Conservation (phyloP, 2,797 vertebrate species). For the Pangasius macronema region DNA sequence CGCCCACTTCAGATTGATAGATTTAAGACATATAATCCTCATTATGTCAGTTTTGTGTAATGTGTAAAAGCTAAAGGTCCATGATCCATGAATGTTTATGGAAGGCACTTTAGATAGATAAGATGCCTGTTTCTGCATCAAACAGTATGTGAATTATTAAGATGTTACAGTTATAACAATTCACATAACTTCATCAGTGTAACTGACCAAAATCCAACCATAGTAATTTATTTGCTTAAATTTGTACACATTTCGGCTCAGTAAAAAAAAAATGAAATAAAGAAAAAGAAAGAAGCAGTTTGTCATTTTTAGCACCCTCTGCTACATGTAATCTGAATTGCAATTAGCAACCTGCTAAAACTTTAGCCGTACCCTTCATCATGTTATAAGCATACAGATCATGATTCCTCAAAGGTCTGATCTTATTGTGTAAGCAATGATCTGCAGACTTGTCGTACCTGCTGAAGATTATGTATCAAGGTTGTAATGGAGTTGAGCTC, state of each 20-base stretch:
- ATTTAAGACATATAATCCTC: neutral
- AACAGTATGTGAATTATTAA: neutral
- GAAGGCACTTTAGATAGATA: neutral
- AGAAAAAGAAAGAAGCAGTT: neutral
- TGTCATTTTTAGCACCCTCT: neutral
- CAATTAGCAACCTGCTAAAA: neutral
- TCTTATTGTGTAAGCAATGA: neutral
- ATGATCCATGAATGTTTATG: neutral
- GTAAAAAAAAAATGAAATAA: neutral
- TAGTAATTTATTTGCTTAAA: neutral
- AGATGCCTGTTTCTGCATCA: neutral
- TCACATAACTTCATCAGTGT: neutral
- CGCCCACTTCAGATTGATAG: neutral
- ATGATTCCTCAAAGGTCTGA: neutral
- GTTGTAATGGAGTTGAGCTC: constrained; percentile 50
- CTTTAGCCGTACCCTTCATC: neutral
- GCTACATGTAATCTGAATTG: neutral
- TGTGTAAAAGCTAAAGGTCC: neutral
- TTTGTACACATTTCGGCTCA: no score
- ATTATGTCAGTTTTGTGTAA: neutral
- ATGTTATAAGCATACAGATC: neutral
- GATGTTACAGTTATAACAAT: neutral
- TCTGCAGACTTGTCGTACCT: constrained; percentile 56
- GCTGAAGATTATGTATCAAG: constrained; percentile 60
- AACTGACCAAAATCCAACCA: neutral